These are phyloP conservation scores for Leptonema lineaticorne DNA, from an alignment of 1,140 invertebrate species.

Conservation along the genomic window DNA sequence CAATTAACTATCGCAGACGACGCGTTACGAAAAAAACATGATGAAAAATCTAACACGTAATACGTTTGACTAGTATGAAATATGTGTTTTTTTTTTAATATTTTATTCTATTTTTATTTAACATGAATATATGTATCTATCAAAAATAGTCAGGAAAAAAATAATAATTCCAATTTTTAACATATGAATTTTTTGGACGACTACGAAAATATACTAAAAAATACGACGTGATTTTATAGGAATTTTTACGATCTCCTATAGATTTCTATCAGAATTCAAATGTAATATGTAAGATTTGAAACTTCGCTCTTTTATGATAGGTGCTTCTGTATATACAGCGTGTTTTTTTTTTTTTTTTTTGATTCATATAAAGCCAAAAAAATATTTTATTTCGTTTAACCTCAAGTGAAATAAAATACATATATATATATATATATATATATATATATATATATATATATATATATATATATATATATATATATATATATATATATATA, in stretches of 20 bases:
- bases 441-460: background rate
- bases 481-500: too few species aligned
- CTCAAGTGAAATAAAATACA: background rate
- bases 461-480: too few species aligned
- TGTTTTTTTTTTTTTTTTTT: background rate
- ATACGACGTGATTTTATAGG: background rate
- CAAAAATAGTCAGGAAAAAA: too few species aligned
- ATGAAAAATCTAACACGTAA: too few species aligned
- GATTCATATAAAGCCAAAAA: background rate
- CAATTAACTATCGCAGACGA: too few species aligned
- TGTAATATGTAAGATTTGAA: background rate
- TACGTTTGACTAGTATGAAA: too few species aligned
- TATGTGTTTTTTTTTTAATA: too few species aligned
- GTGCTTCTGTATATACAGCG: background rate
- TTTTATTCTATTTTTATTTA: too few species aligned
- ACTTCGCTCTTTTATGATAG: background rate
- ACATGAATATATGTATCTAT: too few species aligned
- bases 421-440: background rate
- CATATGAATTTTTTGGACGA: too few species aligned
- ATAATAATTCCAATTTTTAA: too few species aligned
- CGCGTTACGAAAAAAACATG: too few species aligned
- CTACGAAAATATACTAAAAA: background rate
- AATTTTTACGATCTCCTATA: background rate
- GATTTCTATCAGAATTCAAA: constrained; percentile 11
- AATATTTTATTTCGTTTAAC: background rate